Conservation (phyloP, 2,888 invertebrate species). For the Eupithecia centaureata region DNA sequence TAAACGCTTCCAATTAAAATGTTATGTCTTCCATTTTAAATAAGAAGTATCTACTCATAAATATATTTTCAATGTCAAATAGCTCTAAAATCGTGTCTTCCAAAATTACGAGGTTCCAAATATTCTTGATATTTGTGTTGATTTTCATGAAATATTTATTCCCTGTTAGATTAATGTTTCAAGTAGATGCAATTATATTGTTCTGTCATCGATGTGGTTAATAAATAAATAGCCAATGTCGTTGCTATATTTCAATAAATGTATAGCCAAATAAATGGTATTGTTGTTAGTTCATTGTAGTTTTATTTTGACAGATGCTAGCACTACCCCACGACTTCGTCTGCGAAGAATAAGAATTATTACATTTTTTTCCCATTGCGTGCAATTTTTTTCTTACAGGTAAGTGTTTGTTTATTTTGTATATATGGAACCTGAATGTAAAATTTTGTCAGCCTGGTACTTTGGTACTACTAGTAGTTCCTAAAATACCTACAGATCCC, state of each 20-base stretch:
- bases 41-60: constrained; percentile 45
- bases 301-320: constrained; percentile 50
- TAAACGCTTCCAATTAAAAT: constrained; percentile 30
- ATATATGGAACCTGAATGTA: no score
- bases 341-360: no score
- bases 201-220: constrained; percentile 52
- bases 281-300: constrained; percentile 73
- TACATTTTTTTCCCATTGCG: no score
- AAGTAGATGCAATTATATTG: constrained; percentile 64
- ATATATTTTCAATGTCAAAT: constrained; percentile 78
- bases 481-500: no score
- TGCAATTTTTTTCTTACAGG: no score
- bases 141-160: constrained; percentile 17
- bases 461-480: no score
- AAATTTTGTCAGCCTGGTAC: no score
- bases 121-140: constrained; percentile 42
- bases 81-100: constrained; percentile 54
- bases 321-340: no score
- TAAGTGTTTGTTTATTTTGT: no score
- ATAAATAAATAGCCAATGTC: constrained; percentile 64
- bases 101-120: constrained; percentile 55
- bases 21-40: constrained; percentile 54
- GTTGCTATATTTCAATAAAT: constrained; percentile 81
- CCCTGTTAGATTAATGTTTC: constrained; percentile 41
- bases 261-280: constrained; percentile 83